A percentile compares a stretch with the other conserved stretches of the same genome.
Evolutionary conservation across 2,797 vertebrate genomes (phyloP).

Genomic region (Odontamblyopus lacepedii): DNA sequence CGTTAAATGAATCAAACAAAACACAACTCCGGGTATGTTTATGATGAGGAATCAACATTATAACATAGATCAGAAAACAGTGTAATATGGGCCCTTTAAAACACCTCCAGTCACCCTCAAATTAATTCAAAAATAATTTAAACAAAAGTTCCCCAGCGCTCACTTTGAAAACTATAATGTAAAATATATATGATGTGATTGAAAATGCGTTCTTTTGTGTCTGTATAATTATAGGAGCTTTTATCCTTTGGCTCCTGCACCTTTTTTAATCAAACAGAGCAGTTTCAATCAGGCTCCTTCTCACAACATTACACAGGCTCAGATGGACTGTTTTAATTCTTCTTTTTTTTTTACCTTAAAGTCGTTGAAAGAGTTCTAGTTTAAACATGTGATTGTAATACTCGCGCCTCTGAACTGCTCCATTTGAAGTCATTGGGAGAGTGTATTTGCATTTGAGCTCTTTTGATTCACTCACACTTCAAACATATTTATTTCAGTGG

Average conservation of each 20-base stretch:
- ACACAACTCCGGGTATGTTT: too few relatives aligned
- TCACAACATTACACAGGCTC: not conserved
- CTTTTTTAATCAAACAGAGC: constrained; percentile 3
- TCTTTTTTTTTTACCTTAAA: not conserved
- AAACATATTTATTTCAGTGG: not conserved
- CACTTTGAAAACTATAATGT: not conserved
- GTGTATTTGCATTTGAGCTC: not conserved
- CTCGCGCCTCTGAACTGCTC: not conserved
- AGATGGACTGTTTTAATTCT: not conserved
- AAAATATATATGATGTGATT: not conserved
- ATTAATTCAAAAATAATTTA: not conserved
- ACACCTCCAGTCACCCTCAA: not conserved
- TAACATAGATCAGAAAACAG: too few relatives aligned
- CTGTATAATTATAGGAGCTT: not conserved
- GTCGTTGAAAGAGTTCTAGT: not conserved
- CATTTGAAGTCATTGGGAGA: not conserved
- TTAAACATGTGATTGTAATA: not conserved
- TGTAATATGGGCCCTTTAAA: too few relatives aligned
- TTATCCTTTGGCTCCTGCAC: not conserved
- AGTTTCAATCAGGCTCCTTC: not conserved
- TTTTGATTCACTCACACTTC: not conserved
- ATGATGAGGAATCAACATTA: too few relatives aligned
- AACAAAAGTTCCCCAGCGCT: too few relatives aligned
- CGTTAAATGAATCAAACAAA: too few relatives aligned
- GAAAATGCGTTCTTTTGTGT: not conserved